Evolutionary conservation across 2,797 vertebrate genomes (phyloP), one percentile per base, ranked within the genome.

Genomic region (Pipistrellus kuhlii): DNA sequence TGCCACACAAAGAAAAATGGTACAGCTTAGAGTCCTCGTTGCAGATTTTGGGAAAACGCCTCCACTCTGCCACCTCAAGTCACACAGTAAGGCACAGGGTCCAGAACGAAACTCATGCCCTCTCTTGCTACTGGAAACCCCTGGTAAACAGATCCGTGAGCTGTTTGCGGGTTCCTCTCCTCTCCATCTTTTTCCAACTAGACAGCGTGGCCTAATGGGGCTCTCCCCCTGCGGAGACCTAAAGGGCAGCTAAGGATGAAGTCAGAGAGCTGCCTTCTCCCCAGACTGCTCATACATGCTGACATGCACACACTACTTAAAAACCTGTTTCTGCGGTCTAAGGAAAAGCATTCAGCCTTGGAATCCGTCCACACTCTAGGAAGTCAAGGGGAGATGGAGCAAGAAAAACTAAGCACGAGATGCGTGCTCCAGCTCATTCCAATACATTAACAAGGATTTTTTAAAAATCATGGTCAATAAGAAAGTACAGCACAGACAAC

Each of bases 321-420:
- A 84, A 85, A 25, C 44, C 82, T 48, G 51, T 81, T 44, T 48
- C 68, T 95, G 85, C 27, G 38, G 66, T 88, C 27, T 41, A 62
- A 94, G 75, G 92, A 62, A 93, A 96, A 91, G 91, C 20, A 72
- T 66, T 48, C 41, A 95, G 95, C 96, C 75, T 97, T 96, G 93
- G 95, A 92, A 71, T 66, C 84, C 1, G 14, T 71, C 96, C 95
- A 92, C 72, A 82, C 90, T 69, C 90, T 94, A 57, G 93, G 64
- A 96, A 97, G 94, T 90, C 95, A 85, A 94, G 71, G 32, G 46
- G 93, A 93, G 87, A 88, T 35, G 55, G 93, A 95, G 73, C 80
- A 94, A 92, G 87, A 91, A 83, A 96, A 93, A 86, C 83, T 59
- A 94, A 85, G 93, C 76, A 85, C 80, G 51, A 44, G 59, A 7